phyloP scores from a whole-genome alignment of 2,888 invertebrate species.

The Caenorhabditis sinica region DNA sequence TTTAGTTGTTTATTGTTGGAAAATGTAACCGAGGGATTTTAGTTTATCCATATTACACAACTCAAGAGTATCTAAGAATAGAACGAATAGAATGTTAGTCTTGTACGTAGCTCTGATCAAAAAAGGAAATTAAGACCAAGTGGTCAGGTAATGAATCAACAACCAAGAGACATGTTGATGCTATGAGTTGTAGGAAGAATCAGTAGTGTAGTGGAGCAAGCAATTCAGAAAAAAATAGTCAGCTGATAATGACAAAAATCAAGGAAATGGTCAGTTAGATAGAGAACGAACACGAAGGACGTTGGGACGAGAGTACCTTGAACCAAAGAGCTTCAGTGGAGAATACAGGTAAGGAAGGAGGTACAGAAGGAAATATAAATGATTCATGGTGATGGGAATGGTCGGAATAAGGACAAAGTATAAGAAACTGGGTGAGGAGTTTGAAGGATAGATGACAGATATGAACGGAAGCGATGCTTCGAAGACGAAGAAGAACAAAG shows the following conservation, averaged over 20 bases:
- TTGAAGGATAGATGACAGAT: not conserved
- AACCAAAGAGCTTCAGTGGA: constrained; percentile 2
- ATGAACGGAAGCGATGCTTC: not conserved
- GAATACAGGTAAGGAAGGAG: constrained; percentile 1
- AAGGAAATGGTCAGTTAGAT: constrained; percentile 37
- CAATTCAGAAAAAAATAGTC: constrained; percentile 27
- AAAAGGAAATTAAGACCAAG: not conserved
- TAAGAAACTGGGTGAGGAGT: not conserved
- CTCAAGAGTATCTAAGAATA: too few species aligned
- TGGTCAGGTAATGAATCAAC: not conserved
- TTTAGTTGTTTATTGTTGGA: too few species aligned
- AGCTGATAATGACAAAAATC: constrained; percentile 30
- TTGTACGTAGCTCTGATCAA: not conserved
- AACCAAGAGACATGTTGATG: constrained; percentile 15
- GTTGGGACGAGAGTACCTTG: not conserved
- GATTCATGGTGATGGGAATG: not conserved
- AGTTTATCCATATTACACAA: too few species aligned
- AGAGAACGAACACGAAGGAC: constrained; percentile 5
- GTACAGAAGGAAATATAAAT: not conserved
- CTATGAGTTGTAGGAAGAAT: constrained; percentile 20
- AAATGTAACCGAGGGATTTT: too few species aligned
- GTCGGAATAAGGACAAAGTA: not conserved
- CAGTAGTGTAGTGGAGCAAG: constrained; percentile 48
- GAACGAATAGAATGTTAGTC: too few species aligned
- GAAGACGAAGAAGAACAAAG: not conserved